Evolutionary conservation across 2,113 vertebrate genomes (phyloP), one percentile per base, ranked within the genome.

Genomic region (Pleuronectes platessa): DNA sequence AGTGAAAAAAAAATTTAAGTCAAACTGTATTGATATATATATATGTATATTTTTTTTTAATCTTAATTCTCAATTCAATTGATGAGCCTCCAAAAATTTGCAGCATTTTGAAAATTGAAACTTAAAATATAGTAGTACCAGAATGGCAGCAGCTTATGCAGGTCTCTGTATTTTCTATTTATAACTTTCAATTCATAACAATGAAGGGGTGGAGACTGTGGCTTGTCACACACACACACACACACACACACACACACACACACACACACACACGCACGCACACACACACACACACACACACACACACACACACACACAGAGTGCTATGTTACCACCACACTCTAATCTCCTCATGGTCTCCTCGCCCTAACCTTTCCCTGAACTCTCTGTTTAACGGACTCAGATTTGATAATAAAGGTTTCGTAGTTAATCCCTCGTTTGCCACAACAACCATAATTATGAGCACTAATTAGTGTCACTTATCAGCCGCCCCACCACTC

Each of bases 361-460:
- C 71, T 78, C 51, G 66, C 63, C 20, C 60, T 83, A 73, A 80
- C 80, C 79, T 75, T 83, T 83, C 66, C 61, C 68, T 86, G 83
- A 90, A 86, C 82, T 78, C 49, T 69, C 65, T 68, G 54, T 71
- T 55, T 79, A 78, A 26, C 72, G 20, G 58, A 56, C 56, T 35
- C 26, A 47, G 47, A 69, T 64, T 8, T 51, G 21, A 42, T 55
- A 61, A 77, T 58, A 83, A 70, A 70, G 60, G 40, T 76, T 54
- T 84, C 45, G 64, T 65, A 42, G 37, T 64, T 79, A 83, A 88
- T 84, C 71, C 60, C 31, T 21, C 5, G 9, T 17, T 76, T 78
- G 27, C 67, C 63, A 75, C 51, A 65, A 64, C n/a, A 63, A 60
- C 23, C 55, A 18, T 40, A 21, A 26, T 67, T 71, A 76, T 76